phyloP scores from a whole-genome alignment of 1,140 invertebrate species.

The Drosophila murphyi region DNA sequence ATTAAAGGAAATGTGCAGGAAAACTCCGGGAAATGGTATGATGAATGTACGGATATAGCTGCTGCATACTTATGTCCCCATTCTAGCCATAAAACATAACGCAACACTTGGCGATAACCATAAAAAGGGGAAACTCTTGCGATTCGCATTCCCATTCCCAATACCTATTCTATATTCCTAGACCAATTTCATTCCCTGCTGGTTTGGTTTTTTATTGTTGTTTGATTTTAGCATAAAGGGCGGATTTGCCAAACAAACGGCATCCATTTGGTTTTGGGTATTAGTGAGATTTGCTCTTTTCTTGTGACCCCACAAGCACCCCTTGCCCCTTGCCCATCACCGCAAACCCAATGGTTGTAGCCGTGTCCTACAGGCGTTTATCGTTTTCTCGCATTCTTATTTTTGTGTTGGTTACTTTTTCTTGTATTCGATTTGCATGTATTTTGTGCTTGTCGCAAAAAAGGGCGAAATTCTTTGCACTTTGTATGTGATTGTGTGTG shows the following conservation, averaged over 20 bases:
- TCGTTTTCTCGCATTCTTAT: conserved; percentile 54
- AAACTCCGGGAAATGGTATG: conserved; percentile 13
- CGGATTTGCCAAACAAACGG: conserved; percentile 72
- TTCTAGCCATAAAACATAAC: conserved; percentile 66
- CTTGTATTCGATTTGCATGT: conserved; percentile 72
- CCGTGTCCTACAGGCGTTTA: conserved; percentile 61
- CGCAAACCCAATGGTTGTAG: conserved; percentile 12
- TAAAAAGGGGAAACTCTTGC: conserved; percentile 56
- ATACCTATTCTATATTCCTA: conserved; percentile 2
- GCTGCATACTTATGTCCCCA: background rate
- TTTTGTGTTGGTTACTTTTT: conserved; percentile 6
- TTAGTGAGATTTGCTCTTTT: conserved; percentile 66
- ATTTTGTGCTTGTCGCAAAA: conserved; percentile 52
- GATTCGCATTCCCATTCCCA: conserved; percentile 10
- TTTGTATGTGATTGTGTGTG: conserved; percentile 29
- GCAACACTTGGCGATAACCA: conserved; percentile 61
- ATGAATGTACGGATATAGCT: background rate
- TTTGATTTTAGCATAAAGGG: conserved; percentile 76
- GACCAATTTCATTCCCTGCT: conserved; percentile 46
- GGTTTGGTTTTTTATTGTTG: conserved; percentile 69
- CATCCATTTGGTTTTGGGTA: conserved; percentile 69
- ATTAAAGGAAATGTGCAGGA: conserved; percentile 40
- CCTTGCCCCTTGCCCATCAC: background rate
- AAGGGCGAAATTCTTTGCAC: conserved; percentile 54
- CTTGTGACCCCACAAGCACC: conserved; percentile 5